These are phyloP conservation scores for Ictalurus furcatus DNA, from an alignment of 2,113 vertebrate species.

Conservation along the genomic window DNA sequence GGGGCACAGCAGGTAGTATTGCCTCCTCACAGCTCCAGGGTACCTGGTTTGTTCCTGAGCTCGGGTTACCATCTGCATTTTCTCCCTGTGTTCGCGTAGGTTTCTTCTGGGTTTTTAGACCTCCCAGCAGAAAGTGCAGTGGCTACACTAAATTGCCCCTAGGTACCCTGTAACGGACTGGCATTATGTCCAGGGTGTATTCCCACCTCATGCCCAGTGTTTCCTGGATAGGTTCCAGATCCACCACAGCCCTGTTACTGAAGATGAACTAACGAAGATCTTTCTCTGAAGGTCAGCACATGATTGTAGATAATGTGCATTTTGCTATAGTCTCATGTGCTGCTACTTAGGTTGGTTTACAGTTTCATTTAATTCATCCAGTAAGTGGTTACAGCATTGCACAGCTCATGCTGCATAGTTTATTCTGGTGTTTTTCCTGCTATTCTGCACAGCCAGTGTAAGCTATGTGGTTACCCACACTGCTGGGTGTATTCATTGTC, in stretches of 20 bases:
- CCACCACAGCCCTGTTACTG: not conserved
- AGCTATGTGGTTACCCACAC: conserved; percentile 1
- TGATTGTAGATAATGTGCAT: not conserved
- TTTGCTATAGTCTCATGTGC: not conserved
- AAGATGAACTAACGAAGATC: not conserved
- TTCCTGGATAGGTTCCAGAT: not conserved
- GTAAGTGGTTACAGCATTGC: conserved; percentile 2
- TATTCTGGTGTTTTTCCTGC: not conserved
- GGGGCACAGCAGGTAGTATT: not conserved
- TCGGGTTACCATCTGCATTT: not conserved
- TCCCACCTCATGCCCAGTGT: not conserved
- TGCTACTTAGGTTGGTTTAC: not conserved
- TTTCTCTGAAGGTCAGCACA: not conserved
- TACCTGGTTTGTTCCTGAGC: not conserved
- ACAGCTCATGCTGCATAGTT: conserved; percentile 2
- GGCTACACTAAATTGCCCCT: not conserved
- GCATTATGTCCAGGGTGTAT: not conserved
- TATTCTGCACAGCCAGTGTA: conserved; percentile 3
- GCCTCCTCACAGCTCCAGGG: not conserved
- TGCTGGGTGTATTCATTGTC: not conserved
- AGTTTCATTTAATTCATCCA: not conserved
- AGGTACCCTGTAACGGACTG: not conserved
- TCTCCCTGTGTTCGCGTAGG: not conserved
- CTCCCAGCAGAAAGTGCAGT: not conserved
- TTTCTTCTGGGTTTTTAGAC: not conserved